Evolutionary conservation across 2,113 vertebrate genomes (phyloP).

Genomic region (Oenanthe melanoleuca): DNA sequence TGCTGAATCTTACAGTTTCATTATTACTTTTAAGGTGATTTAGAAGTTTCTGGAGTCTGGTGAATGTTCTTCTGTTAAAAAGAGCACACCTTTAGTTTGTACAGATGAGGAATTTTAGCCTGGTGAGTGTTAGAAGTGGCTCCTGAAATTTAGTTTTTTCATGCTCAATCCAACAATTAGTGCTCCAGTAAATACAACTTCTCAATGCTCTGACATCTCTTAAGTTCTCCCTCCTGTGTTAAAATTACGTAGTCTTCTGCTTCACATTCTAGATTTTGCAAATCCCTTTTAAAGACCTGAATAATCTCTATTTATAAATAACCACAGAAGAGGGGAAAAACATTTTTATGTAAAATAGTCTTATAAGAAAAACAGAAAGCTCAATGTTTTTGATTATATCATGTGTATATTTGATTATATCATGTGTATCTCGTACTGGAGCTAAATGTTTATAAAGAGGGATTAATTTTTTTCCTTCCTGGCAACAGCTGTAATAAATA

Average conservation of each 20-base stretch:
- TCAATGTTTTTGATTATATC: too few relatives aligned
- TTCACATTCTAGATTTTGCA: neutral
- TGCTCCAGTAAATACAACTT: neutral
- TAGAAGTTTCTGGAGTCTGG: neutral
- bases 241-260: neutral
- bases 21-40: neutral
- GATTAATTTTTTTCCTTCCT: neutral
- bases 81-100: neutral
- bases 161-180: neutral
- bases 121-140: neutral
- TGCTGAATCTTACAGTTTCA: neutral
- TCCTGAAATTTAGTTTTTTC: neutral
- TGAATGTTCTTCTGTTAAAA: neutral
- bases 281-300: neutral
- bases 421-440: neutral
- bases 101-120: neutral
- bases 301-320: neutral
- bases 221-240: neutral
- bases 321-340: neutral
- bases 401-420: neutral
- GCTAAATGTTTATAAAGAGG: neutral
- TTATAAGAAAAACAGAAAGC: neutral
- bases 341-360: neutral
- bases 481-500: neutral
- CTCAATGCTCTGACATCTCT: neutral